A percentile compares a stretch with the other conserved stretches of the same genome.
Conservation (phyloP, 2,113 vertebrate species). For the Halcyon senegalensis region DNA sequence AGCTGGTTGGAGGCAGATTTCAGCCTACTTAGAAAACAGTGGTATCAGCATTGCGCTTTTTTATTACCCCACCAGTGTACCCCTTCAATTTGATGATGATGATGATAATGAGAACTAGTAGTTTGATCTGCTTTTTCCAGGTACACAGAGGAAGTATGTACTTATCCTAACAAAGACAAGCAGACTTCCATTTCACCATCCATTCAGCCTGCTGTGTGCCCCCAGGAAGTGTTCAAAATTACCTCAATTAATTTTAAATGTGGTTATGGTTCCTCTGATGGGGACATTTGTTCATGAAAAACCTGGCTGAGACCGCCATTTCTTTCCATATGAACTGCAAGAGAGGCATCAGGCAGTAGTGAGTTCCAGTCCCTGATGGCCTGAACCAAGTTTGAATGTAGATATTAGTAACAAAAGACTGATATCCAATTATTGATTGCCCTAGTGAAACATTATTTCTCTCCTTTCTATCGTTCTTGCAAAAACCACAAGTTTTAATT, state of each 20-base stretch:
- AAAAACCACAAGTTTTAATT: neutral
- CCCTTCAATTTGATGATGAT: neutral
- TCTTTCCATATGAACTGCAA: neutral
- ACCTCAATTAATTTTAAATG: neutral
- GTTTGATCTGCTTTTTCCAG: neutral
- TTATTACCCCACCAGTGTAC: neutral
- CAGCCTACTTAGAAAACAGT: neutral
- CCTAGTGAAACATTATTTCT: neutral
- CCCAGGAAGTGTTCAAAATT: neutral
- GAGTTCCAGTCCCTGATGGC: neutral
- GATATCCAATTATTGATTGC: neutral
- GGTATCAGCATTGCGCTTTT: neutral
- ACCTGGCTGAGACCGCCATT: neutral
- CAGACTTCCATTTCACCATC: neutral
- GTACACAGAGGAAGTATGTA: too few species aligned
- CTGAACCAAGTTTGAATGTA: neutral
- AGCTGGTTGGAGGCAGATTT: neutral
- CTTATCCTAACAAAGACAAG: neutral
- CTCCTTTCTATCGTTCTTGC: neutral
- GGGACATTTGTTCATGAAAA: neutral
- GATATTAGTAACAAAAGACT: neutral
- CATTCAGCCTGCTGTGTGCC: neutral
- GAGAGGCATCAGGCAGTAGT: neutral
- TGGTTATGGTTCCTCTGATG: neutral
- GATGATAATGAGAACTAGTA: neutral